phyloP scores from a whole-genome alignment of 2,797 vertebrate genomes.

The Myripristis murdjan region DNA sequence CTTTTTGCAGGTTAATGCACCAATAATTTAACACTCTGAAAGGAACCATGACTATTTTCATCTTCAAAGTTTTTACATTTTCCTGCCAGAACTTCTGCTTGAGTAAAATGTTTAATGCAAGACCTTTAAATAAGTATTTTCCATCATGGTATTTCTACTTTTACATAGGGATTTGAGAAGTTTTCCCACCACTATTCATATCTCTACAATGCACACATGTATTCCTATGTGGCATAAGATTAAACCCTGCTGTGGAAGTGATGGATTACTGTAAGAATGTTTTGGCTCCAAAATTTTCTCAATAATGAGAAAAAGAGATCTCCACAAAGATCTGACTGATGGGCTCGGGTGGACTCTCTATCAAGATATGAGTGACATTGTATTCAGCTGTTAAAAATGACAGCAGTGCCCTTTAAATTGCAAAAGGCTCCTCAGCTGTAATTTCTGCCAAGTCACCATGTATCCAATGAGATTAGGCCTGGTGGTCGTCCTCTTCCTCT shows the following conservation, averaged over 20 bases:
- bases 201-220: conserved; percentile 20
- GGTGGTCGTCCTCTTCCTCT: background rate
- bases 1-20: no score
- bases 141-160: no score
- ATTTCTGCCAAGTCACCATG: conserved; percentile 22
- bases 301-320: conserved; percentile 49
- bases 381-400: conserved; percentile 25
- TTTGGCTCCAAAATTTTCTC: conserved; percentile 47
- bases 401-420: conserved; percentile 5
- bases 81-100: no score
- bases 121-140: no score
- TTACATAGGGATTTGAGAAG: no score
- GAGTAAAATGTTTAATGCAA: no score
- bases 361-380: conserved; percentile 22
- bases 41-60: no score
- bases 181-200: conserved; percentile 19
- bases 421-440: conserved; percentile 1
- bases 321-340: conserved; percentile 47
- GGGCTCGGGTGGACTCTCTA: no score
- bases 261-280: conserved; percentile 56
- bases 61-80: no score
- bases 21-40: no score
- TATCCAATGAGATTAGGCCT: conserved; percentile 1
- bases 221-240: conserved; percentile 46
- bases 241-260: conserved; percentile 55